phyloP scores from a whole-genome alignment of 2,113 vertebrate genomes.

The Tauraco erythrolophus region DNA sequence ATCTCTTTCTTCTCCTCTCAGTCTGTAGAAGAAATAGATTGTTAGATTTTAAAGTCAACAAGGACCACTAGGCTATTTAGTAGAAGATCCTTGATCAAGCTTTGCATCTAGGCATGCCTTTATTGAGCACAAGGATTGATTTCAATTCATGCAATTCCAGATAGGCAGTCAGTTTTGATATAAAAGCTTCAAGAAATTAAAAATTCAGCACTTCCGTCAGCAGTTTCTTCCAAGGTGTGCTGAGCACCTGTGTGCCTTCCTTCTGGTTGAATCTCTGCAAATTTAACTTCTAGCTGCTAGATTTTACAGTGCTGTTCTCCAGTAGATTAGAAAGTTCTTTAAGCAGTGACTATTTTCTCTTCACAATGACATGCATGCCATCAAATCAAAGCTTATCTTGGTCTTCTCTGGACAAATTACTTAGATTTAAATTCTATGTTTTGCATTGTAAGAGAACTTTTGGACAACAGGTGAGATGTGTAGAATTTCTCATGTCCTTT shows the following conservation, averaged over 20 bases:
- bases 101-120: neutral
- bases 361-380: neutral
- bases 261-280: neutral
- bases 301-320: neutral
- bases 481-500: neutral
- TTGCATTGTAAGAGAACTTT: neutral
- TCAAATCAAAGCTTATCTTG: neutral
- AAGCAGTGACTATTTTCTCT: neutral
- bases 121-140: slow-evolving; percentile 30
- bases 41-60: slow-evolving; percentile 43
- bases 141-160: slow-evolving; percentile 15
- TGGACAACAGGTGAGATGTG: neutral
- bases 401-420: neutral
- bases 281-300: neutral
- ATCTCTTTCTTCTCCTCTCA: slow-evolving; percentile 24
- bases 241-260: neutral
- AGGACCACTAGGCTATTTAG: slow-evolving; percentile 29
- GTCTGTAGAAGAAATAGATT: slow-evolving; percentile 19
- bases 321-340: neutral
- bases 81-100: slow-evolving; percentile 19
- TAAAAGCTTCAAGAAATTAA: slow-evolving; percentile 29
- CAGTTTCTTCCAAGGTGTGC: neutral
- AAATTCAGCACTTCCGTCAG: slow-evolving; percentile 27
- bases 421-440: neutral
- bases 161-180: slow-evolving; percentile 17